Percentiles rank a stretch among this genome's conserved stretches.
These are phyloP conservation scores for Caretta caretta DNA, from an alignment of 2,113 vertebrate species.

Conservation along the genomic window DNA sequence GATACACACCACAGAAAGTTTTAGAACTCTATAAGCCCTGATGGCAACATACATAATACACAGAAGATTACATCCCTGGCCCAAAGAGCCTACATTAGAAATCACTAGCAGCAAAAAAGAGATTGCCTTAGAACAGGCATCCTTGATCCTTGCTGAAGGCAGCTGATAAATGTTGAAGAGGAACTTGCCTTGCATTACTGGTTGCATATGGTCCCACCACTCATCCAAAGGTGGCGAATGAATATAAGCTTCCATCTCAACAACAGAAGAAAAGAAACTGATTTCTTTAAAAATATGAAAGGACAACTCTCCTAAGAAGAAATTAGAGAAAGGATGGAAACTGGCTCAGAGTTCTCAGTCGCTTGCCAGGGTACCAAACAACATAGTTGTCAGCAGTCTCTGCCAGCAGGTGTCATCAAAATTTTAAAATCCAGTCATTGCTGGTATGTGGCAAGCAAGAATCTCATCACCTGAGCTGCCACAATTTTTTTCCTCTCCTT, in stretches of 20 bases:
- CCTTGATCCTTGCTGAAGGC: neutral
- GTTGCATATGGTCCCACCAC: neutral
- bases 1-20: neutral
- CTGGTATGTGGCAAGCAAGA: neutral
- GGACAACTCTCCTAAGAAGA: slow-evolving; percentile 26
- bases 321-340: slow-evolving; percentile 29
- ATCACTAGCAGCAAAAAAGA: slow-evolving; percentile 12
- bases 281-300: slow-evolving; percentile 5
- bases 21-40: neutral
- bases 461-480: neutral
- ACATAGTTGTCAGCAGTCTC: too few species aligned
- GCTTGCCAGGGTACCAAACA: neutral
- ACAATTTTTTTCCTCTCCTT: neutral
- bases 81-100: neutral
- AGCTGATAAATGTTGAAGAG: neutral
- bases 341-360: slow-evolving; percentile 26
- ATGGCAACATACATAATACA: neutral
- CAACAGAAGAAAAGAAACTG: slow-evolving; percentile 20
- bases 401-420: neutral
- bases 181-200: neutral
- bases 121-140: slow-evolving; percentile 3
- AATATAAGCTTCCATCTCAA: slow-evolving; percentile 32
- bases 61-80: neutral
- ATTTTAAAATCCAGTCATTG: neutral
- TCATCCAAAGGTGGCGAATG: neutral